Base-by-base conservation (phyloP, 2,797 vertebrate species). In the Sebastes taczanowskii region DNA sequence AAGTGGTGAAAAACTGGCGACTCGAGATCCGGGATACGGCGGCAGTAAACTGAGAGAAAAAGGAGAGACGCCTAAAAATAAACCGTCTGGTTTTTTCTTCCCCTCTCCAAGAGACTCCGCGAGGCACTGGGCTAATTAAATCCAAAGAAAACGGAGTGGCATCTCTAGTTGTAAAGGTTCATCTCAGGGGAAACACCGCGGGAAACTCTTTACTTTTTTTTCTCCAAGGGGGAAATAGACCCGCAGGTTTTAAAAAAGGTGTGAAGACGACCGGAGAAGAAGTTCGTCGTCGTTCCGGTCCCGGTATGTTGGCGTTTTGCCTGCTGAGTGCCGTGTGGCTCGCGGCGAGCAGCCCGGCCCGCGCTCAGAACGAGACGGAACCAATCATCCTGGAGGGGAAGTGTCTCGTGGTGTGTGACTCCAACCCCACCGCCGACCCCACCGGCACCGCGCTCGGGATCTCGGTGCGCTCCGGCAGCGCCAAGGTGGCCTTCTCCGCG, bases 331-430 rank as follows among this genome's bases (percentile, higher is more conserved):
- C 95, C 91, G 93, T 94, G 86, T 97, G 97, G 96, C 94, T 98
- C 81, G 94, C 95, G 74, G 95, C 96, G 82, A 93, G 90, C 60
- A 93, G 90, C 60, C 92, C 92, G 90, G 65, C 71, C 61, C 81
- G 83, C 83, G 97, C 96, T 66, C 98, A 99, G 95, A 99, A 99
- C 86, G 98, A 99, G 90, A 99, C 98, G 81, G 98, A 99, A 76
- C 98, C 98, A 79, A 99, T 99, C 93, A 94, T 99, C 61, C 95
- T 99, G 92, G 98, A 99, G 91, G 98, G 98, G 64, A 99, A 99
- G 95, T 99, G 98, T 82, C 95, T 99, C 78, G 98, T 99, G 90
- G 98, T 99, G 74, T 99, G 98, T 94, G 98, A 99, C 95, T 99
- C 98, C 89, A 99, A 98, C 93, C 98, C 98, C 73, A 95, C 98